Evolutionary conservation across 2,113 vertebrate genomes (phyloP).

Genomic region (Rhea pennata): DNA sequence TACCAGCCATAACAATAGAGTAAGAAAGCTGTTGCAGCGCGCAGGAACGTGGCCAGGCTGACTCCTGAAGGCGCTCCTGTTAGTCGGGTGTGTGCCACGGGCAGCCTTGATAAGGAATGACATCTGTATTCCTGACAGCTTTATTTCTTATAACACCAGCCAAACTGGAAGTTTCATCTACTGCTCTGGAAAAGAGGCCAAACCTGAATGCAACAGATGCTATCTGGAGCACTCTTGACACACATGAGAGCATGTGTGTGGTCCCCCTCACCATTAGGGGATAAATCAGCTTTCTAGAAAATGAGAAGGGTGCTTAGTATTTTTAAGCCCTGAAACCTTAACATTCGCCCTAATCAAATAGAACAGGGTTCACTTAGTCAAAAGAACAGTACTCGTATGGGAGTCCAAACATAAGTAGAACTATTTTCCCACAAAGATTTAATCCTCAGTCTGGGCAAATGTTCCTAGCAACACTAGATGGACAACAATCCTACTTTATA

Average conservation of each 20-base stretch:
- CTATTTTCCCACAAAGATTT: slow-evolving; percentile 40
- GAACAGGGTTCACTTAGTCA: not conserved
- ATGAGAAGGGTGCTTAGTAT: not conserved
- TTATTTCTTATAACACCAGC: slow-evolving; percentile 6
- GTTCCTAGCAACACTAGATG: not conserved
- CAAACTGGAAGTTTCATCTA: slow-evolving; percentile 25
- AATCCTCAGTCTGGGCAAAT: slow-evolving; percentile 12
- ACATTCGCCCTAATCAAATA: slow-evolving; percentile 30
- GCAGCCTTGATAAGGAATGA: not conserved
- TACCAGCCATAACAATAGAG: not conserved
- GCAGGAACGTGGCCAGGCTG: not conserved
- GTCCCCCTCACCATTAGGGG: not conserved
- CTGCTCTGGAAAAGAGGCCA: not conserved
- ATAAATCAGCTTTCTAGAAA: slow-evolving; percentile 36
- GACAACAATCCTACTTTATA: not conserved
- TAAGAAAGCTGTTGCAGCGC: not conserved
- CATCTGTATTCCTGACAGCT: not conserved
- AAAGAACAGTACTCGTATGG: not conserved
- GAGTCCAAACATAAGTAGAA: not conserved
- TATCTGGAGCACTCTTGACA: not conserved
- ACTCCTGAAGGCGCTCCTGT: not conserved
- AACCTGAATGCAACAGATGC: not conserved
- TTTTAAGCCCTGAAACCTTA: slow-evolving; percentile 7
- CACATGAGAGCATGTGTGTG: not conserved
- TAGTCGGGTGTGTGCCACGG: fast-evolving